phyloP scores from a whole-genome alignment of 2,797 vertebrate species.

The Holocentrus rufus region DNA sequence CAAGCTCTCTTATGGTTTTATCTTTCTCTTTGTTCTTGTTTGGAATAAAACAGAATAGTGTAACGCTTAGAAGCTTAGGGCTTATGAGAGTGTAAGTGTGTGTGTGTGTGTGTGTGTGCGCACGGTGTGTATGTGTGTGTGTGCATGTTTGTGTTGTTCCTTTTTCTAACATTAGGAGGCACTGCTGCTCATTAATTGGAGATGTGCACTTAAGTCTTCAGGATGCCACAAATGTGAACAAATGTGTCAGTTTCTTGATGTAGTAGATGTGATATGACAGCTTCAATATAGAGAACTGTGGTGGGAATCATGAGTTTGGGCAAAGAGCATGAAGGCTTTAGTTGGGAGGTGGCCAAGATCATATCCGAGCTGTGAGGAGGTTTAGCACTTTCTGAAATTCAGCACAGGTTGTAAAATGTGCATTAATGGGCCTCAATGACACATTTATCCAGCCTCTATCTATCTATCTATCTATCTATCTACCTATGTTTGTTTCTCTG shows the following conservation, averaged over 20 bases:
- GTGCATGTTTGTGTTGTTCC: slow-evolving; percentile 8
- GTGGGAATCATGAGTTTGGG: slow-evolving; percentile 1
- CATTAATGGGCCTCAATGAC: too few relatives aligned
- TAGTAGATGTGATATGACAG: too few relatives aligned
- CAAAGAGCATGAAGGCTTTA: slow-evolving; percentile 3
- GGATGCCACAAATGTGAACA: too few relatives aligned
- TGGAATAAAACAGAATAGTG: slow-evolving; percentile 22
- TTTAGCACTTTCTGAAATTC: too few relatives aligned
- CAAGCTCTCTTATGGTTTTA: slow-evolving; percentile 20
- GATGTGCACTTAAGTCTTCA: neutral
- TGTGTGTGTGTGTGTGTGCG: neutral
- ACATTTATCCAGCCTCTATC: too few relatives aligned
- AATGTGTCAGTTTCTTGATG: too few relatives aligned
- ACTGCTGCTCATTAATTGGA: slow-evolving; percentile 36
- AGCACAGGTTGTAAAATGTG: too few relatives aligned
- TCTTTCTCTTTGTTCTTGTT: slow-evolving; percentile 1
- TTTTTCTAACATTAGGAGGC: slow-evolving; percentile 59
- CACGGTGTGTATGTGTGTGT: neutral
- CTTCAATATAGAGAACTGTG: too few relatives aligned
- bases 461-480: too few relatives aligned
- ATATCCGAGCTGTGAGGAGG: too few relatives aligned
- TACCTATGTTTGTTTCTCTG: too few relatives aligned
- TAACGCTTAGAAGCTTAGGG: neutral
- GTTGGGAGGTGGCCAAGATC: neutral
- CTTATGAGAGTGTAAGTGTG: neutral